These are phyloP conservation scores for Sarcophaga subvicina DNA, from an alignment of 2,888 invertebrate species.

Conservation along the genomic window DNA sequence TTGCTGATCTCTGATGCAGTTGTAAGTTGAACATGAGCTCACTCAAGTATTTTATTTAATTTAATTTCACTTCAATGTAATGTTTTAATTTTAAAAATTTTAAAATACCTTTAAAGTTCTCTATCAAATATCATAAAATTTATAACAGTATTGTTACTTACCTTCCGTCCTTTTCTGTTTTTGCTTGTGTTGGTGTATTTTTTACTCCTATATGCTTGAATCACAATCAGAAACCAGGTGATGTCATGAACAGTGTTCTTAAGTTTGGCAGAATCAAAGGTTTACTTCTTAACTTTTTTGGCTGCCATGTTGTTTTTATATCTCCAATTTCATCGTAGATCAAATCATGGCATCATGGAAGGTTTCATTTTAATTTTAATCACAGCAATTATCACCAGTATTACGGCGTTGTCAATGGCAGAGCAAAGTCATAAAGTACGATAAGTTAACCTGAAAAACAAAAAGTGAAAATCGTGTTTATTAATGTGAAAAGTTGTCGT, in stretches of 20 bases:
- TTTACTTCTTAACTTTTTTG: slow-evolving; percentile 98
- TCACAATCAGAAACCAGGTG: slow-evolving; percentile 81
- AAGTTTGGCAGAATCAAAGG: slow-evolving; percentile 99
- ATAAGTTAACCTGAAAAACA: slow-evolving; percentile 82
- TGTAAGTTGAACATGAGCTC: neutral
- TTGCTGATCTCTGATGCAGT: neutral
- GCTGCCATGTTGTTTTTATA: slow-evolving; percentile 99
- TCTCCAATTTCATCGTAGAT: slow-evolving; percentile 97
- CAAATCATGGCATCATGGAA: slow-evolving; percentile 91
- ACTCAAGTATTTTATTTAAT: neutral
- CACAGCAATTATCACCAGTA: slow-evolving; percentile 92
- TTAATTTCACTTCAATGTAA: neutral
- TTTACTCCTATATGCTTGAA: slow-evolving; percentile 76
- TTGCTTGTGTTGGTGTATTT: neutral
- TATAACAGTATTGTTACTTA: neutral
- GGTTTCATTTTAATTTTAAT: slow-evolving; percentile 89
- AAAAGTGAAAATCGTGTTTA: too few species aligned
- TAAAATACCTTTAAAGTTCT: neutral
- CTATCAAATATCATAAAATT: neutral
- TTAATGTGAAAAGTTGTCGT: neutral
- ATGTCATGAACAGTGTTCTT: slow-evolving; percentile 83
- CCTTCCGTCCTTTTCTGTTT: neutral
- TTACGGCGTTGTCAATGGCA: slow-evolving; percentile 98
- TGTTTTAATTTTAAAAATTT: neutral
- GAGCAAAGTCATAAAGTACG: slow-evolving; percentile 99